Evolutionary conservation across 2,888 invertebrate genomes (phyloP).

Genomic region (Philereme transversata): DNA sequence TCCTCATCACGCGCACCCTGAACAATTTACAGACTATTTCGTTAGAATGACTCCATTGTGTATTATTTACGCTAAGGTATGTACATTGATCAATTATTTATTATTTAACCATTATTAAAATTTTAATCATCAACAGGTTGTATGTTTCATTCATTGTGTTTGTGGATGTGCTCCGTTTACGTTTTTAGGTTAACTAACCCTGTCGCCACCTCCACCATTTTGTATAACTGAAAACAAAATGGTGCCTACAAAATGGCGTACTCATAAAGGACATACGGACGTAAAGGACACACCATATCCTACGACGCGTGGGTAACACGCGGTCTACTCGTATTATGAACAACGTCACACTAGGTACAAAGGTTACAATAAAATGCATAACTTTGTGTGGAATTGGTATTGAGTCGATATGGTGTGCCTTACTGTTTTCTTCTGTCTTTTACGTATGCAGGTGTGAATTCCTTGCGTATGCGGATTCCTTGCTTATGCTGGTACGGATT

Average conservation of each 20-base stretch:
- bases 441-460: too few relatives aligned
- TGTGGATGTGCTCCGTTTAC: neutral
- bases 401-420: too few relatives aligned
- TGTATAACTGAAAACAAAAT: slow-evolving; percentile 15
- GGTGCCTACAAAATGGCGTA: slow-evolving; percentile 8
- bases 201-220: slow-evolving; percentile 12
- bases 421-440: too few relatives aligned
- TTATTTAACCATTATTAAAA: slow-evolving; percentile 68
- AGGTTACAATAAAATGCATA: too few relatives aligned
- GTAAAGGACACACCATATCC: too few relatives aligned
- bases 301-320: too few relatives aligned
- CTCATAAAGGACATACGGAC: neutral
- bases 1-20: slow-evolving; percentile 71
- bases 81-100: slow-evolving; percentile 69
- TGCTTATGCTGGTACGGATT: too few relatives aligned
- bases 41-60: slow-evolving; percentile 66
- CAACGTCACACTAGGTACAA: too few relatives aligned
- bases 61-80: slow-evolving; percentile 61
- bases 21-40: slow-evolving; percentile 80
- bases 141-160: slow-evolving; percentile 47
- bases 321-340: too few relatives aligned
- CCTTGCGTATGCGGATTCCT: too few relatives aligned
- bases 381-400: too few relatives aligned
- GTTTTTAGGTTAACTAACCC: neutral
- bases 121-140: slow-evolving; percentile 53